Conservation (phyloP, 2,888 invertebrate species). For the Lasioglossum villosulum region DNA sequence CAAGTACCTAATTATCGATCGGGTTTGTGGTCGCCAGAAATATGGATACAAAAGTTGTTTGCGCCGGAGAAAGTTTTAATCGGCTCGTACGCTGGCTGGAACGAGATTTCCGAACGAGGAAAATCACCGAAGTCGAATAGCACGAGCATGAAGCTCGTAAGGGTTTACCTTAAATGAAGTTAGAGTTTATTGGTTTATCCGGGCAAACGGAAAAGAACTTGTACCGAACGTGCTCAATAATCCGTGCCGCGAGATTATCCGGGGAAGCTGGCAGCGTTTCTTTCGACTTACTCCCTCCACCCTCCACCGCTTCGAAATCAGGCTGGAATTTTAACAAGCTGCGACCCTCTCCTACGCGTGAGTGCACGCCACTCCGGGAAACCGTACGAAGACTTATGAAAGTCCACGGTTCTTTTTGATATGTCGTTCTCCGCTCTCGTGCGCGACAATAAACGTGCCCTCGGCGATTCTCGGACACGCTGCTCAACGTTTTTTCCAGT, state of each 20-base stretch:
- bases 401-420: slow-evolving; percentile 55
- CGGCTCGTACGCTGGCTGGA: slow-evolving; percentile 42
- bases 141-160: slow-evolving; percentile 58
- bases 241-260: slow-evolving; percentile 73
- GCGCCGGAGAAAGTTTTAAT: slow-evolving; percentile 50
- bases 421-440: slow-evolving; percentile 16
- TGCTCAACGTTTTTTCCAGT: neutral
- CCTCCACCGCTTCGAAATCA: slow-evolving; percentile 60
- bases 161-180: slow-evolving; percentile 73
- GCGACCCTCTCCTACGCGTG: slow-evolving; percentile 29
- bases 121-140: slow-evolving; percentile 63
- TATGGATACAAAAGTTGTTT: slow-evolving; percentile 55
- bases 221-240: slow-evolving; percentile 73
- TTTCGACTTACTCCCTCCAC: slow-evolving; percentile 54
- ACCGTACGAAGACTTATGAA: slow-evolving; percentile 63
- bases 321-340: slow-evolving; percentile 72
- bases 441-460: slow-evolving; percentile 16
- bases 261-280: slow-evolving; percentile 62
- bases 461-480: neutral
- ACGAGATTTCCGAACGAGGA: slow-evolving; percentile 56
- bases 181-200: slow-evolving; percentile 74
- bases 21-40: slow-evolving; percentile 24
- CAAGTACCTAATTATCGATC: neutral
- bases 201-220: slow-evolving; percentile 72
- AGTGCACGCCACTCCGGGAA: slow-evolving; percentile 28